A percentile compares a stretch with the other conserved stretches of the same genome.
These are phyloP conservation scores for Strix aluco DNA, from an alignment of 2,113 vertebrate species.

Conservation along the genomic window DNA sequence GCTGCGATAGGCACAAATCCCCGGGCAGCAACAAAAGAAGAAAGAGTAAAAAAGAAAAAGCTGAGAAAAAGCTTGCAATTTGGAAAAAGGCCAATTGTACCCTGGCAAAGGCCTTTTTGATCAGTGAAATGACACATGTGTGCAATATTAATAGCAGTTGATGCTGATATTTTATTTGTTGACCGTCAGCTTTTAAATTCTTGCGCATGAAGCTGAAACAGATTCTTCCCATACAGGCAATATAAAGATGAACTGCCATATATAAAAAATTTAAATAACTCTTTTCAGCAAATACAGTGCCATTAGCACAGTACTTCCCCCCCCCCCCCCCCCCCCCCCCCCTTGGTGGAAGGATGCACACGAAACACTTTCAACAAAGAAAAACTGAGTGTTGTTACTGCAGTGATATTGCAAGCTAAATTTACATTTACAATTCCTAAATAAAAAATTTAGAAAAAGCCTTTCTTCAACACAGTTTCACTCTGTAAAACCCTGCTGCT, in stretches of 20 bases:
- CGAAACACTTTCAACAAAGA: slow-evolving; percentile 20
- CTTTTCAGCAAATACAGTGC: slow-evolving; percentile 19
- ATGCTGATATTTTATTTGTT: slow-evolving; percentile 79
- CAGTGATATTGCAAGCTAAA: slow-evolving; percentile 14
- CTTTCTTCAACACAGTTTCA: background rate
- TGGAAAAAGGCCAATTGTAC: slow-evolving; percentile 81
- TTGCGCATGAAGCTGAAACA: slow-evolving; percentile 47
- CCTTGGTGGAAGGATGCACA: slow-evolving; percentile 28
- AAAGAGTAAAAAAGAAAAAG: slow-evolving; percentile 80
- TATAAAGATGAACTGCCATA: slow-evolving; percentile 59
- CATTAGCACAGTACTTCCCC: background rate
- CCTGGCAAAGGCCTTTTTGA: slow-evolving; percentile 76
- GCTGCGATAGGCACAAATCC: slow-evolving; percentile 84
- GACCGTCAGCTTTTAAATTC: slow-evolving; percentile 67
- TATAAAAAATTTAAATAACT: slow-evolving; percentile 58
- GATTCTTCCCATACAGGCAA: slow-evolving; percentile 45
- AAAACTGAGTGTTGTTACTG: slow-evolving; percentile 18
- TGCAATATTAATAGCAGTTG: slow-evolving; percentile 84
- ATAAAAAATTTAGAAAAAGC: background rate
- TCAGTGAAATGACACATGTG: slow-evolving; percentile 84
- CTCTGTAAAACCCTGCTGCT: background rate
- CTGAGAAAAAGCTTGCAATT: slow-evolving; percentile 81
- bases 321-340: background rate
- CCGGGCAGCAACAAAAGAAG: slow-evolving; percentile 82
- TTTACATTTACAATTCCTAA: slow-evolving; percentile 17